Conservation (phyloP, 2,888 invertebrate species). For the Mythimna impura region DNA sequence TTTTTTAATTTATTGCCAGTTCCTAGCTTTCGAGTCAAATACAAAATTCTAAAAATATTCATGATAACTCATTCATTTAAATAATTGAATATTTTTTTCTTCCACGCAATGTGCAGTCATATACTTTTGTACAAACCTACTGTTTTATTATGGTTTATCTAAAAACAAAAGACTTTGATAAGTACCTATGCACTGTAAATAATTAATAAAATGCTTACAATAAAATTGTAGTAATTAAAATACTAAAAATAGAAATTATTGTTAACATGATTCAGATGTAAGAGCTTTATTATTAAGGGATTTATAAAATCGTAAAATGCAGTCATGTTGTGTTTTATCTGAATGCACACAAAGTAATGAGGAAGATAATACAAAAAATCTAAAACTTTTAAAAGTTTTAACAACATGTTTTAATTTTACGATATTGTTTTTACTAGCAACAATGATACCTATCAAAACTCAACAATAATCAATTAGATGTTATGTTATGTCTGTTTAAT, state of each 20-base stretch:
- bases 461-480: slow-evolving; percentile 4
- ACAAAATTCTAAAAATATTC: background rate
- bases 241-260: slow-evolving; percentile 9
- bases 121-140: background rate
- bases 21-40: background rate
- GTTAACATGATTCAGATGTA: slow-evolving; percentile 5
- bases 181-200: background rate
- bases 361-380: background rate
- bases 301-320: background rate
- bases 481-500: slow-evolving; percentile 10
- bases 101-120: too few relatives aligned
- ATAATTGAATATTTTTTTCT: background rate
- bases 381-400: background rate
- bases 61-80: background rate
- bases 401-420: background rate
- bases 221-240: slow-evolving; percentile 2
- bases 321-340: background rate
- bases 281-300: slow-evolving; percentile 1
- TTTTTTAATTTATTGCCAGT: background rate
- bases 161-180: background rate
- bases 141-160: background rate
- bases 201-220: slow-evolving; percentile 7
- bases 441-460: slow-evolving; percentile 5
- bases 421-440: background rate
- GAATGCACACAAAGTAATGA: background rate